Conservation (phyloP, 1,140 invertebrate genomes). For the Globodera rostochiensis region DNA sequence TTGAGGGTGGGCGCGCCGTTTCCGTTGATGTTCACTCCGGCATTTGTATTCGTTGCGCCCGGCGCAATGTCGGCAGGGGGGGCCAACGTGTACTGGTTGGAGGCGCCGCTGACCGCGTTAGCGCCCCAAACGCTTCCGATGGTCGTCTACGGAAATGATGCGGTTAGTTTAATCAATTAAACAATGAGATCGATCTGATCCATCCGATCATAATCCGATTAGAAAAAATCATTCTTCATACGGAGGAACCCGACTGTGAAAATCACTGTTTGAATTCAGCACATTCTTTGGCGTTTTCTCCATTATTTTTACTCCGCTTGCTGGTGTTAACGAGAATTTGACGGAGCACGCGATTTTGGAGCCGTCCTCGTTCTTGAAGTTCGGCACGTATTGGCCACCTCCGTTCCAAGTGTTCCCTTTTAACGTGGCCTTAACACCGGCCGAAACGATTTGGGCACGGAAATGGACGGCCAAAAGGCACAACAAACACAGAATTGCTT, state of each 20-base stretch:
- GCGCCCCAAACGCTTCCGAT: neutral
- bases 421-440: neutral
- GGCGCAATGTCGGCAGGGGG: neutral
- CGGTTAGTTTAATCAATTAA: no score
- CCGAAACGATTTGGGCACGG: neutral
- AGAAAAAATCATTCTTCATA: no score
- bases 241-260: no score
- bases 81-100: neutral
- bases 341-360: neutral
- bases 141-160: neutral
- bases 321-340: neutral
- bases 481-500: neutral
- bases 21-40: conserved; percentile 7
- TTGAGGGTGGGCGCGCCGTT: conserved; percentile 5
- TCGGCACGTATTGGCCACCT: neutral
- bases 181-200: no score
- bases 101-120: neutral
- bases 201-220: no score
- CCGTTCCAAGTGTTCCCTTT: neutral
- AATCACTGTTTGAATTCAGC: no score
- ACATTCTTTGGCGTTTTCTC: no score
- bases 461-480: neutral
- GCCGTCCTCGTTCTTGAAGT: neutral
- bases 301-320: neutral
- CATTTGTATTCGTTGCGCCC: neutral